Evolutionary conservation across 1,140 invertebrate species (phyloP), one percentile per base, ranked within the genome.

Genomic region (Tribolium castaneum): DNA sequence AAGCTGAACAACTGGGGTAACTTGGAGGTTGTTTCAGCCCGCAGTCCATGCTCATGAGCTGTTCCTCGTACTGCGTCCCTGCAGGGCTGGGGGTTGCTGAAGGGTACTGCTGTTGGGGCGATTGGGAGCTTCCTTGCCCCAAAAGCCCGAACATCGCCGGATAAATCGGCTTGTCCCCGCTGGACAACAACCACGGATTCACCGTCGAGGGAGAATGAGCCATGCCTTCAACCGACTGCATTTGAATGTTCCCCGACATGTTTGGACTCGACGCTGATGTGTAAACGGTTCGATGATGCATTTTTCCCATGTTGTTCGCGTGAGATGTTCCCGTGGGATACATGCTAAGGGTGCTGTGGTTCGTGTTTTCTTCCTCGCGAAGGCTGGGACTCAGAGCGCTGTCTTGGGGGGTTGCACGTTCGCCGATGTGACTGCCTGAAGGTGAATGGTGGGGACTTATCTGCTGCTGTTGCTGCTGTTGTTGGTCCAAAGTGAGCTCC

Each of bases 331-430:
- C 78, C 10, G 80, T 80, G 5, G 90, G 88, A 87, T 91, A 92
- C 89, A 91, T 92, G 84, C 89, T 92, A 66, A 91, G 89, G 82
- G 89, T 91, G 85, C 91, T 90, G 86, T 90, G 89, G 87, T 91
- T 90, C 86, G 91, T 92, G 83, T 91, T 91, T 82, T 94, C 93
- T 86, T 95, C 93, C 82, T 93, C 93, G 81, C 91, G 74, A 90
- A 90, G 72, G 91, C 90, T 75, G 88, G 89, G 85, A 84, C 85
- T 80, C 88, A 91, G 77, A 12, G 83, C 83, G 75, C 82, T 83
- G 39, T 83, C 85, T 78, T 86, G 85, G 49, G 90, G 81, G 88
- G 90, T 84, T 49, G 78, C 81, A 52, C 82, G 89, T 87, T 84
- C 85, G n/a, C 83, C 79, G 30, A 84, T 80, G 25, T 86, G 84